These are phyloP conservation scores for Nymphalis io DNA, from an alignment of 1,140 invertebrate species.

Conservation along the genomic window DNA sequence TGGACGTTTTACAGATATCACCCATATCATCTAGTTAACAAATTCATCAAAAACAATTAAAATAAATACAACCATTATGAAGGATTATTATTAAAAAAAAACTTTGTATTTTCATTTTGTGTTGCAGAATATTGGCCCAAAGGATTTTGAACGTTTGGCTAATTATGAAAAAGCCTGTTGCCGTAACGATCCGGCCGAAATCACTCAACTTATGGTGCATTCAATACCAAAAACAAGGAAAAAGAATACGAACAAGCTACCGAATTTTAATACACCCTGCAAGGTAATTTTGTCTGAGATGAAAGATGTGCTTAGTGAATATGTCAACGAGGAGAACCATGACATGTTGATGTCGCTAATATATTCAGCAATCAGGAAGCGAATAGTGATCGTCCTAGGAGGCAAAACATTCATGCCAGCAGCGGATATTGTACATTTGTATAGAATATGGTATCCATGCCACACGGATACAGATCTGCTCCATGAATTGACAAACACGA, in stretches of 20 bases:
- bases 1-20: too few species aligned
- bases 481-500: conserved; percentile 12
- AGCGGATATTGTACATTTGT: conserved; percentile 18
- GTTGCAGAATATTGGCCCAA: conserved; percentile 37
- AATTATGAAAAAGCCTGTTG: conserved; percentile 7
- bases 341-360: conserved; percentile 17
- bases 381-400: conserved; percentile 17
- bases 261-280: conserved; percentile 29
- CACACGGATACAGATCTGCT: conserved; percentile 24
- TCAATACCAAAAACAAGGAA: conserved; percentile 9
- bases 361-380: conserved; percentile 22
- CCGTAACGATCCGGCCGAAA: conserved; percentile 9
- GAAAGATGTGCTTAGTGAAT: neutral
- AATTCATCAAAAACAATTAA: too few species aligned
- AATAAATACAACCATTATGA: too few species aligned
- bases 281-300: conserved; percentile 27
- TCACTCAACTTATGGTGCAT: neutral
- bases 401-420: conserved; percentile 3
- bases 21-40: too few species aligned
- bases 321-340: conserved; percentile 8
- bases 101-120: conserved; percentile 4
- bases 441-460: conserved; percentile 30
- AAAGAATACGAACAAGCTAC: conserved; percentile 17
- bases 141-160: conserved; percentile 14
- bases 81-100: neutral